phyloP scores from a whole-genome alignment of 2,797 vertebrate species.

The Anguilla pacifica region DNA sequence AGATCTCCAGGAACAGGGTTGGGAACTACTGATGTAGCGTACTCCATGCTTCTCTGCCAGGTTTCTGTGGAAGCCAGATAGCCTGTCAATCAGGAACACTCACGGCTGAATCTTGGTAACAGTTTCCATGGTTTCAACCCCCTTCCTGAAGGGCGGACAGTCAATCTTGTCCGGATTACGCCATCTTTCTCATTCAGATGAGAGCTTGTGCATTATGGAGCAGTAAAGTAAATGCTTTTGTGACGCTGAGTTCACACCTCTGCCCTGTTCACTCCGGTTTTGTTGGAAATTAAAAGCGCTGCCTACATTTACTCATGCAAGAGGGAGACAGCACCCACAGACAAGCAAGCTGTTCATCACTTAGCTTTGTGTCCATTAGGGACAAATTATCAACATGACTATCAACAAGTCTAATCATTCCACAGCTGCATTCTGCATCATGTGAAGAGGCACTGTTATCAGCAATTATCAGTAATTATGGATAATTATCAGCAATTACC shows the following conservation, averaged over 20 bases:
- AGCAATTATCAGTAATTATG: not conserved
- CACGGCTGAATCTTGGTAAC: not conserved
- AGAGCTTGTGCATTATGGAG: not conserved
- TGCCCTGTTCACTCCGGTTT: not conserved
- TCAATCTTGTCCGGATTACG: not conserved
- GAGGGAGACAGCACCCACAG: not conserved
- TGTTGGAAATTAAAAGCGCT: not conserved
- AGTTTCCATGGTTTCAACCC: slow-evolving; percentile 15
- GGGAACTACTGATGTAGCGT: not conserved
- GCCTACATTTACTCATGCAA: not conserved
- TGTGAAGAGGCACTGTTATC: not conserved
- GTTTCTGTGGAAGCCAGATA: not conserved
- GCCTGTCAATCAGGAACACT: not conserved
- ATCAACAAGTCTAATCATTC: not conserved
- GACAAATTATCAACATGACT: not conserved
- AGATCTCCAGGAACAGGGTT: too few species aligned
- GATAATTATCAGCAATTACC: not conserved
- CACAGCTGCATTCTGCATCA: not conserved
- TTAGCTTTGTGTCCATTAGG: not conserved
- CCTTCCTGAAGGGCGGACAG: not conserved
- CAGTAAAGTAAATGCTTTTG: not conserved
- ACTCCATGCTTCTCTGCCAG: not conserved
- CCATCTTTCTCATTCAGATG: not conserved
- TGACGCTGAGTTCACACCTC: not conserved
- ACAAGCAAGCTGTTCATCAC: not conserved